Percentiles rank a stretch among this genome's conserved stretches.
Evolutionary conservation across 2,113 vertebrate genomes (phyloP).

Genomic region (Eonycteris spelaea): DNA sequence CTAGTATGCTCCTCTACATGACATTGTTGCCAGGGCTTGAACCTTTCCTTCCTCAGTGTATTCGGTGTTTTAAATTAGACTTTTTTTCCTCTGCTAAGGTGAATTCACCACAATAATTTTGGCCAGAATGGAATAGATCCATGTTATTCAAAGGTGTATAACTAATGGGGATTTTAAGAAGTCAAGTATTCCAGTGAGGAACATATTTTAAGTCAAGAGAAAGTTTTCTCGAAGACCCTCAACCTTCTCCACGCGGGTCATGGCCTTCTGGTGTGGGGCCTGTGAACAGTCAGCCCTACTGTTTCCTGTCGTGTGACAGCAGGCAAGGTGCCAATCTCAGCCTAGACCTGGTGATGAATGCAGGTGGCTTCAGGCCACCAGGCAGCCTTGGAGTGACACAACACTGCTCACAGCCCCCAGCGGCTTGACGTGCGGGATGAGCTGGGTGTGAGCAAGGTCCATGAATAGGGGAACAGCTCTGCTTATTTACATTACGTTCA

Average conservation of each 20-base stretch:
- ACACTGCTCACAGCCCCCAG: neutral
- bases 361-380: fast-evolving
- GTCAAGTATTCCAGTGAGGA: neutral
- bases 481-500: neutral
- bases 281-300: fast-evolving
- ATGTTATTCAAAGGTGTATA: neutral
- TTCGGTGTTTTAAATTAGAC: neutral
- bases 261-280: neutral
- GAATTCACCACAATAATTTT: neutral
- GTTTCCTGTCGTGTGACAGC: fast-evolving
- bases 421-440: neutral
- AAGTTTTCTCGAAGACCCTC: neutral
- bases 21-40: neutral
- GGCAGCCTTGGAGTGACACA: fast-evolving
- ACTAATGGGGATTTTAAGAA: neutral
- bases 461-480: too few relatives aligned
- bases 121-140: neutral
- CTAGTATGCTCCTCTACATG: neutral
- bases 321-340: neutral
- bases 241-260: neutral
- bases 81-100: neutral
- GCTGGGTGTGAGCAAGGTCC: neutral
- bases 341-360: fast-evolving
- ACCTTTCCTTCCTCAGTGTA: neutral
- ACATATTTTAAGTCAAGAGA: neutral